Percentiles rank a stretch among this genome's conserved stretches.
Conservation (phyloP, 2,113 vertebrate genomes). For the Rhagologus leucostigma region DNA sequence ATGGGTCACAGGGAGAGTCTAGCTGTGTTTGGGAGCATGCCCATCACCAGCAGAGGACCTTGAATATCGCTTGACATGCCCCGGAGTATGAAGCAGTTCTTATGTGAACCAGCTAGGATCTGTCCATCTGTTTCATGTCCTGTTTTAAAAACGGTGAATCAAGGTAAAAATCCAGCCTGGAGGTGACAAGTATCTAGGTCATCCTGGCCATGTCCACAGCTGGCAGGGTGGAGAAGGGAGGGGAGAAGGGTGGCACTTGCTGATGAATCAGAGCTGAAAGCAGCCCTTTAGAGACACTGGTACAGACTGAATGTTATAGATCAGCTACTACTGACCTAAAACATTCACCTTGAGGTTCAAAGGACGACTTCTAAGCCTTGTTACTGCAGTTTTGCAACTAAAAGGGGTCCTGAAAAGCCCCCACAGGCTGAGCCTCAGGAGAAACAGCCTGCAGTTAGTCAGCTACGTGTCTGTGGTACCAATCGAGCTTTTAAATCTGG, state of each 20-base stretch:
- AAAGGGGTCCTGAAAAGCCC: not conserved
- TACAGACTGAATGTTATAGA: not conserved
- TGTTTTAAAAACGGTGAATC: not conserved
- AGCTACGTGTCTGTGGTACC: conserved; percentile 12
- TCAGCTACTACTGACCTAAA: not conserved
- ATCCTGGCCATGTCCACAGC: conserved; percentile 11
- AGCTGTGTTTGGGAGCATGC: not conserved
- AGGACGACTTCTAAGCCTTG: not conserved
- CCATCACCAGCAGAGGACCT: not conserved
- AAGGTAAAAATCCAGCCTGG: conserved; percentile 34
- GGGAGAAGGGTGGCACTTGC: not conserved
- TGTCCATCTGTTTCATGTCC: not conserved
- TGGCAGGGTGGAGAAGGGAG: not conserved
- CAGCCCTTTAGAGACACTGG: not conserved
- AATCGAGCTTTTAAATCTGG: conserved; percentile 41
- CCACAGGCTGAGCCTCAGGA: not conserved
- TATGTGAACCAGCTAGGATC: not conserved
- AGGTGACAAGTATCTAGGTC: conserved; percentile 19
- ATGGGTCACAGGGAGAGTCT: not conserved
- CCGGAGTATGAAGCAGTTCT: not conserved
- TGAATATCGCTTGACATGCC: not conserved
- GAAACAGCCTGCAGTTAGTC: not conserved
- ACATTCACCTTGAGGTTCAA: conserved; percentile 27
- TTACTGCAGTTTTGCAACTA: not conserved
- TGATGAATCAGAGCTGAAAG: conserved; percentile 38